Percentiles rank a stretch among this genome's conserved stretches.
Conservation (phyloP, 35 echinoderm and acorn worm species). For the Stichopus chloronotus region DNA sequence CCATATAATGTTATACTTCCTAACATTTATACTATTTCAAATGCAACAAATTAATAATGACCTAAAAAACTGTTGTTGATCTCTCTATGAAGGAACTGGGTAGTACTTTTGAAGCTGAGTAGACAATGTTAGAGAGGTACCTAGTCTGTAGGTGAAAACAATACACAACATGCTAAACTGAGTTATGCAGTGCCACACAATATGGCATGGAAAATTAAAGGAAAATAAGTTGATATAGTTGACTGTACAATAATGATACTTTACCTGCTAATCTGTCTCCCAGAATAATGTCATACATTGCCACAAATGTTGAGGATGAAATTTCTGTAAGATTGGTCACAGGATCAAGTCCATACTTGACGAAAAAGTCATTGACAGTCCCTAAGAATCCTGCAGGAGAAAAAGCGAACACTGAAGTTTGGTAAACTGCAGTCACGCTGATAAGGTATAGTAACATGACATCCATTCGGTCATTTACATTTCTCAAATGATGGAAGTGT, state of each 20-base stretch:
- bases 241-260: background rate
- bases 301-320: slow-evolving; percentile 59
- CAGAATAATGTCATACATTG: slow-evolving; percentile 88
- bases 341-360: slow-evolving; percentile 58
- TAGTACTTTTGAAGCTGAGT: too few species aligned
- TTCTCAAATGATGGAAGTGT: background rate
- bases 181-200: too few species aligned
- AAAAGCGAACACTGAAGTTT: background rate
- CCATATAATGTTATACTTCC: too few species aligned
- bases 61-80: too few species aligned
- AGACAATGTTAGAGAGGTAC: too few species aligned
- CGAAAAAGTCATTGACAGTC: slow-evolving; percentile 83
- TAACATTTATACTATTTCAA: too few species aligned
- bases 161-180: too few species aligned
- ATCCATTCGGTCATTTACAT: background rate
- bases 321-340: slow-evolving; percentile 67
- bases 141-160: too few species aligned
- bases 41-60: too few species aligned
- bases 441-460: background rate
- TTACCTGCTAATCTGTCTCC: slow-evolving; percentile 79
- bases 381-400: slow-evolving; percentile 58
- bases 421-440: background rate
- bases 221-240: too few species aligned
- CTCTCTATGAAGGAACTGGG: too few species aligned
- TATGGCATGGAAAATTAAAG: too few species aligned